These are phyloP conservation scores for Smittia sp. DNA, from an alignment of 2,888 invertebrate species.

Conservation along the genomic window DNA sequence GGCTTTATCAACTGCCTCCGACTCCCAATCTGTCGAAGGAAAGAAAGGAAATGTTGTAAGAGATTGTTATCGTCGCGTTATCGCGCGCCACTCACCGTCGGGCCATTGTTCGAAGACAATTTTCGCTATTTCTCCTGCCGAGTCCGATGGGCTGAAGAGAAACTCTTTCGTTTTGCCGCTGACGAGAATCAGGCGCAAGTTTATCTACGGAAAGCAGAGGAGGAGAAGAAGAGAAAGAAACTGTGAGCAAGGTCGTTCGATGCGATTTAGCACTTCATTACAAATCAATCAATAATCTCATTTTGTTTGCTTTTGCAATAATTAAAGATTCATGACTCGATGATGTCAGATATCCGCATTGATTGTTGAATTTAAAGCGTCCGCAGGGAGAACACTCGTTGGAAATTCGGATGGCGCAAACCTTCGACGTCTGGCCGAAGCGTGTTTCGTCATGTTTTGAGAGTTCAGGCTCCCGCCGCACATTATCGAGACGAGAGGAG, in stretches of 20 bases:
- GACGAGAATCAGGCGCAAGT: constrained; percentile 95
- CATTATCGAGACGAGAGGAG: neutral
- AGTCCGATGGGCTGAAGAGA: constrained; percentile 93
- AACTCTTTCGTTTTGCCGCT: constrained; percentile 99
- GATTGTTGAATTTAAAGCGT: neutral
- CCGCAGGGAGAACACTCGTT: neutral
- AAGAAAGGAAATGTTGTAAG: neutral
- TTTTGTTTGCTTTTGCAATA: neutral
- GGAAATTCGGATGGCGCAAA: neutral
- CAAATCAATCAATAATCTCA: constrained; percentile 3
- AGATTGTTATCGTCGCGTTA: neutral
- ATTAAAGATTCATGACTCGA: neutral
- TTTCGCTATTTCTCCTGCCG: constrained; percentile 98
- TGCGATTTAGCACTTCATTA: neutral
- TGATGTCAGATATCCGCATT: neutral
- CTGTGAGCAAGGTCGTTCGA: neutral
- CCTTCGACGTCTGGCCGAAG: neutral
- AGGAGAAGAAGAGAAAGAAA: neutral
- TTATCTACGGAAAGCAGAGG: constrained; percentile 68
- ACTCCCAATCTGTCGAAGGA: constrained; percentile 82
- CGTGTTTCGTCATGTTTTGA: neutral
- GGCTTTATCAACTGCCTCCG: constrained; percentile 92
- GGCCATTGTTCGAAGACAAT: constrained; percentile 99
- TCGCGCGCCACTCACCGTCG: constrained; percentile 67
- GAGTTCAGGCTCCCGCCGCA: neutral